A percentile compares a stretch with the other conserved stretches of the same genome.
These are phyloP conservation scores for Epiblema foenella DNA, from an alignment of 2,888 invertebrate genomes.

Conservation along the genomic window DNA sequence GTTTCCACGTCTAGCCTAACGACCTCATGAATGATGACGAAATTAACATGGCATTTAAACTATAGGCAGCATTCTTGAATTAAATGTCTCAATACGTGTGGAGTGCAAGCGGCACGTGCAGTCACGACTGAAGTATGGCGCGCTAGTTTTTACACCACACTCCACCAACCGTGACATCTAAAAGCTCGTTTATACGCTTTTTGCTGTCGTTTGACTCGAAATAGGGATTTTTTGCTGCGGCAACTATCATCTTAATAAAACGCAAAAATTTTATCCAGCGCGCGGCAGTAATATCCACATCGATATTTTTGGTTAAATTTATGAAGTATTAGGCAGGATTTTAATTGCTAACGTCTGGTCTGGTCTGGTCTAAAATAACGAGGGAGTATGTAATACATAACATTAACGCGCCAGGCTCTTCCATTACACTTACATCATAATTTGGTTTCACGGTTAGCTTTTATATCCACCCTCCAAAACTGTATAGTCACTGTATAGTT, in stretches of 20 bases:
- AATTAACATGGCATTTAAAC: constrained; percentile 7
- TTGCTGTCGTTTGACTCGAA: constrained; percentile 69
- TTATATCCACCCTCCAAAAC: not conserved
- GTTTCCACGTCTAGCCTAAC: not conserved
- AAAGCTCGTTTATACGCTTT: constrained; percentile 81
- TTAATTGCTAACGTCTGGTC: not conserved
- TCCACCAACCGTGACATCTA: constrained; percentile 76
- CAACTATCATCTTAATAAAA: constrained; percentile 69
- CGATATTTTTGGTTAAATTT: constrained; percentile 7
- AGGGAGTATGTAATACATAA: too few relatives aligned
- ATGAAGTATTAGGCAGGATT: too few relatives aligned
- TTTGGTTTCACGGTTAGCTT: not conserved
- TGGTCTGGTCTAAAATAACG: too few relatives aligned
- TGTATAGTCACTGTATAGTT: not conserved
- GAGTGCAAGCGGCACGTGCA: constrained; percentile 31
- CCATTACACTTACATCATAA: not conserved
- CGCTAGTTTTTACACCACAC: constrained; percentile 71
- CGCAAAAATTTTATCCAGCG: constrained; percentile 67
- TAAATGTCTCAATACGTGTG: constrained; percentile 37
- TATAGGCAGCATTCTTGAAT: constrained; percentile 24
- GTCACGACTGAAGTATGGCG: constrained; percentile 63
- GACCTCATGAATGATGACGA: not conserved
- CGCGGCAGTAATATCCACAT: constrained; percentile 60
- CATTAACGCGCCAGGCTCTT: not conserved
- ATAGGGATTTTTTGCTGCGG: constrained; percentile 61